Evolutionary conservation across 2,113 vertebrate genomes (phyloP).

Genomic region (Struthio camelus): DNA sequence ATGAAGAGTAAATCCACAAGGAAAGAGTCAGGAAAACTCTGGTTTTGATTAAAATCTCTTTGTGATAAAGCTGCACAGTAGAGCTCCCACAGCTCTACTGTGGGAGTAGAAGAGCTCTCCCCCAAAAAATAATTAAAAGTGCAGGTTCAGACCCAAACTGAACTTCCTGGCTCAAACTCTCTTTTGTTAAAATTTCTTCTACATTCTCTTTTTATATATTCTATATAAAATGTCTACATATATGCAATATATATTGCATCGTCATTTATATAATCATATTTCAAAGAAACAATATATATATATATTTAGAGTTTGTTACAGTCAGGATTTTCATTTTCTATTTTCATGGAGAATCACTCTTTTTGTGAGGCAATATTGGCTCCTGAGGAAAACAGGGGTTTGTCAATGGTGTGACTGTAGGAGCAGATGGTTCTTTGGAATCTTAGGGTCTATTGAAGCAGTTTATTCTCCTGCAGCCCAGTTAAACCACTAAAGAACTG

Average conservation of each 20-base stretch:
- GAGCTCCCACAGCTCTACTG: too few species aligned
- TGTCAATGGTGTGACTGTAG: too few species aligned
- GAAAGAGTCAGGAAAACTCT: not conserved
- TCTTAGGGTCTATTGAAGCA: too few species aligned
- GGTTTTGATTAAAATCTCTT: conserved; percentile 31
- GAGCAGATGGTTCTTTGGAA: too few species aligned
- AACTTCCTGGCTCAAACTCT: not conserved
- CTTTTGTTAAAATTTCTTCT: not conserved
- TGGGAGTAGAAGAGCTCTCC: not conserved
- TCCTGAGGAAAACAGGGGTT: too few species aligned
- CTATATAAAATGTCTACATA: not conserved
- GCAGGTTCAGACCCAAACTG: not conserved
- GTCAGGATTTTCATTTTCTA: too few species aligned
- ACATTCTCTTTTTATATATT: not conserved
- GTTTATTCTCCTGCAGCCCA: too few species aligned
- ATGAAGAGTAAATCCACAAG: not conserved
- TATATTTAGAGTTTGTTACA: too few species aligned
- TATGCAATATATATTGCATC: not conserved
- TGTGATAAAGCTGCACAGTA: not conserved
- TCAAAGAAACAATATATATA: too few species aligned
- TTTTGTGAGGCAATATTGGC: too few species aligned
- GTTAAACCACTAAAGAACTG: too few species aligned
- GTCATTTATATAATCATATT: not conserved
- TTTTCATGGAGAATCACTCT: too few species aligned
- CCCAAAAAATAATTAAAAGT: not conserved